Percentiles rank a stretch among this genome's conserved stretches.
Conservation (phyloP, 2,797 vertebrate genomes). For the Myotis planiceps region DNA sequence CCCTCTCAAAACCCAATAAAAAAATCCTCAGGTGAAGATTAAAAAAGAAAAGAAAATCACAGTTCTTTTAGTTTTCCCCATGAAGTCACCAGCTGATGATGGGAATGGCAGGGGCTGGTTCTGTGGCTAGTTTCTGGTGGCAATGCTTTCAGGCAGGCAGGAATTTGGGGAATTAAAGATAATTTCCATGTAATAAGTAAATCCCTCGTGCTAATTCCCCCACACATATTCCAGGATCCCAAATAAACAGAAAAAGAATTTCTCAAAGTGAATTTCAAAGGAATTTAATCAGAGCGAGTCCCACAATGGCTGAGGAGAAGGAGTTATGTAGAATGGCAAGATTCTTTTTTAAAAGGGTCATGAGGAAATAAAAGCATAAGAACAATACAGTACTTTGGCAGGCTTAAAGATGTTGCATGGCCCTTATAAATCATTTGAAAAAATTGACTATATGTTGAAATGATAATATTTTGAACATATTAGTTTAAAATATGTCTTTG, state of each 20-base stretch:
- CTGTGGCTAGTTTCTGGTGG: constrained; percentile 7
- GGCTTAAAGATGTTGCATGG: not conserved
- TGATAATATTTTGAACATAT: not conserved
- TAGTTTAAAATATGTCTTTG: not conserved
- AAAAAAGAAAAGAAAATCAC: not conserved
- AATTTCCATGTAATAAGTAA: constrained; percentile 50
- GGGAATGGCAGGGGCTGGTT: not conserved
- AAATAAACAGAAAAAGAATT: constrained; percentile 39
- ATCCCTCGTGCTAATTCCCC: not conserved
- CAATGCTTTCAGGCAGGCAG: constrained; percentile 30
- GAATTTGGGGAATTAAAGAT: constrained; percentile 35
- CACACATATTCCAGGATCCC: not conserved
- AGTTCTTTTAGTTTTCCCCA: not conserved
- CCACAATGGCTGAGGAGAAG: not conserved
- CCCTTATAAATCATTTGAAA: not conserved
- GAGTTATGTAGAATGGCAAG: not conserved
- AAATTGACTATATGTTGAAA: not conserved
- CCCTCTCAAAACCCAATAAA: not conserved
- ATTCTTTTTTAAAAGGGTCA: not conserved
- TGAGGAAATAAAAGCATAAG: not conserved
- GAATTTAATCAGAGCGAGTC: constrained; percentile 17
- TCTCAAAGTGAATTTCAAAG: constrained; percentile 25
- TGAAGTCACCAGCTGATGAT: not conserved
- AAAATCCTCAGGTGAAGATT: not conserved
- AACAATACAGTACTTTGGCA: not conserved